A percentile compares a stretch with the other conserved stretches of the same genome.
phyloP scores from a whole-genome alignment of 1,140 invertebrate species.

The Brachionus rubens region DNA sequence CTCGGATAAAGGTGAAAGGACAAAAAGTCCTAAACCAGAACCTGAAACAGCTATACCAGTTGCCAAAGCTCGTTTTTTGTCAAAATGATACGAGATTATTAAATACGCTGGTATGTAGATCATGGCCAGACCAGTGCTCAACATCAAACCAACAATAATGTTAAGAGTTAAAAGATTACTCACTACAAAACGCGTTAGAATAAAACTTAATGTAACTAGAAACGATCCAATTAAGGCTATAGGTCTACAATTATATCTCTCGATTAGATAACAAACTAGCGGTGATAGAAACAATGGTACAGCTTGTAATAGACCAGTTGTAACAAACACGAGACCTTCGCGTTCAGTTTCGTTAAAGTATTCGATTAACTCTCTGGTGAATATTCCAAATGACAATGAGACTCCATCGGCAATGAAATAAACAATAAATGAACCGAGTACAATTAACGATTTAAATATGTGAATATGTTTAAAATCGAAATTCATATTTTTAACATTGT shows the following conservation, averaged over 20 bases:
- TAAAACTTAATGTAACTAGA: constrained; percentile 32
- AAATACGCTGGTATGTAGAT: constrained; percentile 86
- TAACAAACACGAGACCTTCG: background rate
- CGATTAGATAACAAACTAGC: constrained; percentile 14
- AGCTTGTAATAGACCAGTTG: constrained; percentile 40
- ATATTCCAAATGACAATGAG: constrained; percentile 42
- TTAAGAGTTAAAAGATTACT: background rate
- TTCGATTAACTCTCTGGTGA: constrained; percentile 24
- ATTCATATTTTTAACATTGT: background rate
- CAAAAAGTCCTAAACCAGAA: constrained; percentile 55
- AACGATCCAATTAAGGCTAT: constrained; percentile 22
- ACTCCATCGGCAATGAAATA: constrained; percentile 46
- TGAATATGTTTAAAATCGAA: background rate
- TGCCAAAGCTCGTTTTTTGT: constrained; percentile 80
- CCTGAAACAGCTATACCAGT: constrained; percentile 73
- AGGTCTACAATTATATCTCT: constrained; percentile 41
- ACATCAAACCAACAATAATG: constrained; percentile 22
- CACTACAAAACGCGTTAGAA: constrained; percentile 48
- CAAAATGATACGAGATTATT: constrained; percentile 86
- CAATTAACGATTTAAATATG: constrained; percentile 27
- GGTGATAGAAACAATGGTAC: constrained; percentile 25
- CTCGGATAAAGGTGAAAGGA: constrained; percentile 54
- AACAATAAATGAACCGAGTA: constrained; percentile 35
- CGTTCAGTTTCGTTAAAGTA: constrained; percentile 20
- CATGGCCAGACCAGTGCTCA: constrained; percentile 80